A percentile compares a stretch with the other conserved stretches of the same genome.
Conservation (phyloP, 2,113 vertebrate genomes). For the Phocoena phocoena region DNA sequence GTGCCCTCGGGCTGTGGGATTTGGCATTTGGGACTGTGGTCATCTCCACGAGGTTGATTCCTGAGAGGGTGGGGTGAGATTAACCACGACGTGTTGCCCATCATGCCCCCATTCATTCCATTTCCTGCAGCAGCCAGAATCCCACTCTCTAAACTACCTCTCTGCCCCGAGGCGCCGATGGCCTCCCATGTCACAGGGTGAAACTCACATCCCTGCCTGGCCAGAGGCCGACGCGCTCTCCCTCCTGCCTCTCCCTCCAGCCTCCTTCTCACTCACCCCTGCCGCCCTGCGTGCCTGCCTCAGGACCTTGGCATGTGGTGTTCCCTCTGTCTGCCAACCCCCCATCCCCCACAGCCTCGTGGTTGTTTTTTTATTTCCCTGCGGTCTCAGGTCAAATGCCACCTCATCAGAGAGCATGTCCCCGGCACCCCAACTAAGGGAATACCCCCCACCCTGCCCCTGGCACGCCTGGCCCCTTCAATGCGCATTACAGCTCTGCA, state of each 20-base stretch:
- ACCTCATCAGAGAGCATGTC: no score
- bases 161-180: fast-evolving
- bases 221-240: fast-evolving
- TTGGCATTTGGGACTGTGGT: not conserved
- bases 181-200: not conserved
- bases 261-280: fast-evolving
- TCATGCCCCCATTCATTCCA: fast-evolving
- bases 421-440: fast-evolving
- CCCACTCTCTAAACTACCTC: not conserved
- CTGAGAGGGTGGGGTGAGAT: not conserved
- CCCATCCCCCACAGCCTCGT: fast-evolving
- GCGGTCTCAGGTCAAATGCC: not conserved
- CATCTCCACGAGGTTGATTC: not conserved
- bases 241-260: not conserved
- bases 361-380: not conserved
- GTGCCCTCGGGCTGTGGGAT: not conserved
- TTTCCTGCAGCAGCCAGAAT: not conserved
- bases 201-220: not conserved
- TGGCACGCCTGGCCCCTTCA: fast-evolving
- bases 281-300: not conserved
- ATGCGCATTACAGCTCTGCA: fast-evolving
- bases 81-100: fast-evolving
- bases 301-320: not conserved
- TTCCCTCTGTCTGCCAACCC: not conserved
- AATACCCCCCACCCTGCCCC: not conserved